A percentile compares a stretch with the other conserved stretches of the same genome.
phyloP scores from a whole-genome alignment of 2,797 vertebrate genomes.

The Sebastes umbrosus region DNA sequence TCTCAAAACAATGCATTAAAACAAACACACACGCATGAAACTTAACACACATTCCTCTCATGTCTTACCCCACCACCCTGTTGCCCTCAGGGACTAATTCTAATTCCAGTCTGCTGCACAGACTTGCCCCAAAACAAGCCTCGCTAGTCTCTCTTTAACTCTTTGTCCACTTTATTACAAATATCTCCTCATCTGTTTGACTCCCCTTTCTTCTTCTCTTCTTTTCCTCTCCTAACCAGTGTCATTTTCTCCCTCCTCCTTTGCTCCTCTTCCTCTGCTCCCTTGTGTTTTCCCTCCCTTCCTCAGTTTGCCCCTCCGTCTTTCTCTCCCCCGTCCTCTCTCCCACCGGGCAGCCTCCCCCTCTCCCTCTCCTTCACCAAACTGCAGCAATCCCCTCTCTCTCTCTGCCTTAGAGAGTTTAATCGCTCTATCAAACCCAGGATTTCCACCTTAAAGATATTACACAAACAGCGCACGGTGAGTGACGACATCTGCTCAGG shows the following conservation, averaged over 20 bases:
- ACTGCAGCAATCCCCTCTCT: slow-evolving; percentile 75
- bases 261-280: slow-evolving; percentile 2
- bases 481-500: slow-evolving; percentile 19
- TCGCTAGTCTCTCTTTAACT: slow-evolving; percentile 8
- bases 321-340: slow-evolving; percentile 60
- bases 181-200: slow-evolving; percentile 12
- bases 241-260: slow-evolving; percentile 11
- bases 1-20: slow-evolving; percentile 17
- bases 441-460: slow-evolving; percentile 78
- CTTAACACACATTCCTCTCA: slow-evolving; percentile 57
- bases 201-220: slow-evolving; percentile 1
- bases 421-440: slow-evolving; percentile 79
- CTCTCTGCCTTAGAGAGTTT: slow-evolving; percentile 79
- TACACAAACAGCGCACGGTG: slow-evolving; percentile 51
- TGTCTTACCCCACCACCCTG: slow-evolving; percentile 50
- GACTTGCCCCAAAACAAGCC: slow-evolving; percentile 56
- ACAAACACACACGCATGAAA: slow-evolving; percentile 14
- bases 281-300: not conserved
- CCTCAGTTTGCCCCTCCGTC: slow-evolving; percentile 51
- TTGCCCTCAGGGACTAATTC: slow-evolving; percentile 54
- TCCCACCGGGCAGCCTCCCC: slow-evolving; percentile 31
- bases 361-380: slow-evolving; percentile 75
- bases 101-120: slow-evolving; percentile 64
- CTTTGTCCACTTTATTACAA: slow-evolving; percentile 4
- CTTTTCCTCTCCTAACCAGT: not conserved